Evolutionary conservation across 2,888 invertebrate species (phyloP), one percentile per base, ranked within the genome.

Genomic region (Erebia aethiops): DNA sequence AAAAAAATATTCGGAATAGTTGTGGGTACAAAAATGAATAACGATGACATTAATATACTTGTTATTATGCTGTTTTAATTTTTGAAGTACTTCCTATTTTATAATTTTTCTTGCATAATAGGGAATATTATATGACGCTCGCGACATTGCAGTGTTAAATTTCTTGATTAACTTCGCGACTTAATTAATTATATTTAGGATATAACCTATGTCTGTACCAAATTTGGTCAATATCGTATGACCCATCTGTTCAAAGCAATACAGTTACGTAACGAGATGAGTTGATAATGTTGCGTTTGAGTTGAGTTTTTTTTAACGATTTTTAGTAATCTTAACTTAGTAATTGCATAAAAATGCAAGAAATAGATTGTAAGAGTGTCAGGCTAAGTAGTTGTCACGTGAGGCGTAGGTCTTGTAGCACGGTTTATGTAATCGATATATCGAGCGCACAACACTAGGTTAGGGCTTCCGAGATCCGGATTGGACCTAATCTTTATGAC

Each of bases 1-100:
- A 67, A 65, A 54, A 35, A 54, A 66, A 56, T 60, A 69, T 69
- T 35, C 7, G 7, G 66, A 63, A 70, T 70, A 63, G 67, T 67
- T 72, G 21, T 64, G 18, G 66, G 43, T 56, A 43, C 9, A 65
- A 64, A 26, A 26, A 35, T 41, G 54, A 52, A 16, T 54, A 64
- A 64, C 54, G 41, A 54, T 64, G 49, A 21, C 18, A 46, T 49
- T 62, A 62, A 62, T 46, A 62, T 16, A 18, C 14, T 62, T 8
- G 61, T 46, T 61, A 46, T 58, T 9, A 4, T 41, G n/a, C 9
- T 16, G 41, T 16, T 41, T 60, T 41, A 8, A 58, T 35, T 60
- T 14, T 60, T n/a, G 3, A 35, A 41, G 35, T 58, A n/a, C 14
- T 11, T 35, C 7, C 35, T 35, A 35, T 60, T 41, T 16, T n/a